Conservation (phyloP, 2,113 vertebrate species). For the Sebastes schlegelii region DNA sequence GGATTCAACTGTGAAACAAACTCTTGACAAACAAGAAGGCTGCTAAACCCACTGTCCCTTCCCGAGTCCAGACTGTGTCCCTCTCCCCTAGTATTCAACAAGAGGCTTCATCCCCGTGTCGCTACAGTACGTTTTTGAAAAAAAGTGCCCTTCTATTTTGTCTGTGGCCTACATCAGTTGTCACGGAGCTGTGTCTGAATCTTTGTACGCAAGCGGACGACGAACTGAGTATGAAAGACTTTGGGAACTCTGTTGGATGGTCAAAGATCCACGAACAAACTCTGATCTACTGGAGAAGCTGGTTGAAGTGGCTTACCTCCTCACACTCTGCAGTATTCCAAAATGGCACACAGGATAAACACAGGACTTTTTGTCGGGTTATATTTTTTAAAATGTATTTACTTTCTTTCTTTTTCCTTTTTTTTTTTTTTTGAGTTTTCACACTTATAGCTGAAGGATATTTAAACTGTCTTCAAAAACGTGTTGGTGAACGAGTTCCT, state of each 20-base stretch:
- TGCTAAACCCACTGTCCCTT: slow-evolving; percentile 76
- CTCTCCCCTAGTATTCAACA: slow-evolving; percentile 24
- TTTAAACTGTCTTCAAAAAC: slow-evolving; percentile 81
- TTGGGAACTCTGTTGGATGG: slow-evolving; percentile 55
- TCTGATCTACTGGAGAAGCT: slow-evolving; percentile 76
- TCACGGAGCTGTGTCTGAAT: slow-evolving; percentile 60
- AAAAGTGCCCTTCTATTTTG: slow-evolving; percentile 78
- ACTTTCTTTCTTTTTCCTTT: slow-evolving; percentile 53
- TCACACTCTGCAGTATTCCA: slow-evolving; percentile 83
- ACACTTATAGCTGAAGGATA: slow-evolving; percentile 87
- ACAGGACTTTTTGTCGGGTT: slow-evolving; percentile 67
- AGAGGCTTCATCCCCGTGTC: slow-evolving; percentile 60
- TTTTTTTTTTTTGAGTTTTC: slow-evolving; percentile 64
- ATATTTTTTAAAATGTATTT: slow-evolving; percentile 78
- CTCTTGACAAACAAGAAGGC: slow-evolving; percentile 83
- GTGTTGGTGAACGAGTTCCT: slow-evolving; percentile 82
- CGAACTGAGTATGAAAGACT: slow-evolving; percentile 53
- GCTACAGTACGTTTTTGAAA: slow-evolving; percentile 50
- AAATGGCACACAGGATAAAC: slow-evolving; percentile 78
- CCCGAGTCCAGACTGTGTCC: slow-evolving; percentile 46
- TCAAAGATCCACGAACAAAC: slow-evolving; percentile 76
- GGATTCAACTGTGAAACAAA: slow-evolving; percentile 90
- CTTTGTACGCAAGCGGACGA: slow-evolving; percentile 49
- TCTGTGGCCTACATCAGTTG: slow-evolving; percentile 72
- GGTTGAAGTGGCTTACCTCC: slow-evolving; percentile 76